Percentiles rank a stretch among this genome's conserved stretches.
Conservation (phyloP, 1,140 invertebrate genomes). For the Tribolium castaneum region DNA sequence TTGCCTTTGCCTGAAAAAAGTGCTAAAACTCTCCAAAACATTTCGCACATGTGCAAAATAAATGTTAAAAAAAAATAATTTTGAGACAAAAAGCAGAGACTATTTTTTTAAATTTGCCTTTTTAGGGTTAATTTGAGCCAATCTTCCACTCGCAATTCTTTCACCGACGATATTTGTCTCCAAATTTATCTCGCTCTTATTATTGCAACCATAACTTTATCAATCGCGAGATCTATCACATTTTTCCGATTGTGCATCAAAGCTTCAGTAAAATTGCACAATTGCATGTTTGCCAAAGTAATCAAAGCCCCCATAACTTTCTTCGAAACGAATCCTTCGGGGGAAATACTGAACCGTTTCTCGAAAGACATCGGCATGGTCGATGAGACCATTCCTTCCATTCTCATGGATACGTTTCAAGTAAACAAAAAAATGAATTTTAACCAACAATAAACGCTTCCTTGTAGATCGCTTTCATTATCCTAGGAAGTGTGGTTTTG, state of each 20-base stretch:
- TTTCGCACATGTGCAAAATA: too few species aligned
- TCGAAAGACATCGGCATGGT: conserved; percentile 82
- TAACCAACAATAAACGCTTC: too few species aligned
- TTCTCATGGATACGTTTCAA: conserved; percentile 50
- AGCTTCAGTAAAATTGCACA: conserved; percentile 83
- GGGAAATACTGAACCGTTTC: conserved; percentile 81
- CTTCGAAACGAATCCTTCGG: conserved; percentile 87
- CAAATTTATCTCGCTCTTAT: not conserved
- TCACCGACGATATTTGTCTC: not conserved
- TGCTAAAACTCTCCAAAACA: too few species aligned
- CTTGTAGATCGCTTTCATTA: conserved; percentile 39
- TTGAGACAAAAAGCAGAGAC: too few species aligned
- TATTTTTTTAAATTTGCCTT: not conserved
- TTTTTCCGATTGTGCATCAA: conserved; percentile 85
- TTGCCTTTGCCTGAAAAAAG: too few species aligned
- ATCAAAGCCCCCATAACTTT: conserved; percentile 85
- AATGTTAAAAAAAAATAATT: too few species aligned
- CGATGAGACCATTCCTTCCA: conserved; percentile 83
- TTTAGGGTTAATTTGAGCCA: conserved; percentile 59
- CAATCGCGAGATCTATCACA: conserved; percentile 68
- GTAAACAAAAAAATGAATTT: not conserved
- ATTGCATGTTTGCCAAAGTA: conserved; percentile 84
- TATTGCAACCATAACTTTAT: not conserved
- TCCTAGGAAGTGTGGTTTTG: conserved; percentile 71
- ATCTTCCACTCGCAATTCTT: not conserved